Base-by-base conservation (phyloP, 2,113 vertebrate species). In the Xiphophorus hellerii region DNA sequence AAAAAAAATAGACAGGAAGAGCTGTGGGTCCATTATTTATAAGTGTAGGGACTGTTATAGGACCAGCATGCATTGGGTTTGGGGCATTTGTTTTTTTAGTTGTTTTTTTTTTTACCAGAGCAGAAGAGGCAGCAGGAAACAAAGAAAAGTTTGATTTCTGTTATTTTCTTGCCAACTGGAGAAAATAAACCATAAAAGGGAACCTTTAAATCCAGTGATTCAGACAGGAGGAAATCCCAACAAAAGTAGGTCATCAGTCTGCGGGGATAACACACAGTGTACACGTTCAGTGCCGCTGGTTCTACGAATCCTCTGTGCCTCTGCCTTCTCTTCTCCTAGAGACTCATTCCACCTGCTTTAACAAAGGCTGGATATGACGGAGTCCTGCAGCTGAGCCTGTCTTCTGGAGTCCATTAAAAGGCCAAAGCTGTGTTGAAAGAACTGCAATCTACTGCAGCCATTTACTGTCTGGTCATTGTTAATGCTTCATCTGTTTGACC, bases 301-400 rank as follows among this genome's bases (percentile, higher is more conserved):
- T 63, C 67, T 48, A 69, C 51, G 22, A 51, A 51, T 7, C 17
- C 44, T 2, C 44, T 0, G 22, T 58, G 51, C 51, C 22, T 1
- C 37, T 13, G 33, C 44, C 70, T 31, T 22, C 35, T 70, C 69
- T 20, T 76, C 69, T 69, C 73, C n/a, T 29, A 30, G 25, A 82
- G 78, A 84, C 39, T 63, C 20, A 72, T 8, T 78, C 54, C 77
- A 86, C 69, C 80, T 86, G 69, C 44, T 75, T 5, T 3, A 71
- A 82, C 85, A 85, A 87, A 79, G 66, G 11, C 10, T 17, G 76
- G 80, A 89, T 9, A 60, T 85, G 84, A 85, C 66, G 28, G 58
- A 39, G 22, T 51, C 9, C 4, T 33, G 29, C 13, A 22, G 48
- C 62, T 33, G 65, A 5, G 51, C 22, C 22, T 5, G 51, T n/a